A percentile compares a stretch with the other conserved stretches of the same genome.
Conservation (phyloP, 2,888 invertebrate species). For the Melieria crassipennis region DNA sequence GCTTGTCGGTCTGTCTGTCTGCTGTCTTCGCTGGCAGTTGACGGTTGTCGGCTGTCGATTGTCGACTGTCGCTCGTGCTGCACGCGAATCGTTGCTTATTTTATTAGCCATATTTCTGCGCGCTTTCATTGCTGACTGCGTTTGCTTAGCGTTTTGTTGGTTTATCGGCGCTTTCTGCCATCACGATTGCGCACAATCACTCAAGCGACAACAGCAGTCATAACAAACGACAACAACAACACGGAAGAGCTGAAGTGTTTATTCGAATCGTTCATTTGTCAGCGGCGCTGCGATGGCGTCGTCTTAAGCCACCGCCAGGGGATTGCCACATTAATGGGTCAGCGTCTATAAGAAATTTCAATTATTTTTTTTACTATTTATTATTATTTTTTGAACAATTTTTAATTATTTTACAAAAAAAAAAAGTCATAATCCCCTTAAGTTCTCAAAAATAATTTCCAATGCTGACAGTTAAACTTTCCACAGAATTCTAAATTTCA, state of each 20-base stretch:
- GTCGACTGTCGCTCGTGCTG: not conserved
- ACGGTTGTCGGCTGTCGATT: conserved; percentile 2
- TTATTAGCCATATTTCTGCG: conserved; percentile 29
- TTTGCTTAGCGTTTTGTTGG: conserved; percentile 11
- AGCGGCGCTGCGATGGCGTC: no score
- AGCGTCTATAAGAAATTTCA: not conserved
- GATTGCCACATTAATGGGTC: not conserved
- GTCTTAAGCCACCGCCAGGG: no score
- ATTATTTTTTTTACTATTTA: no score
- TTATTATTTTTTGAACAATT: no score
- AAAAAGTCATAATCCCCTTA: no score
- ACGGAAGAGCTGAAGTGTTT: not conserved
- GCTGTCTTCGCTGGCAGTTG: not conserved
- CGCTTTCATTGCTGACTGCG: conserved; percentile 4
- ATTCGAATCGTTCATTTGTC: no score
- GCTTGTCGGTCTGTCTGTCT: not conserved
- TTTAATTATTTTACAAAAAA: no score
- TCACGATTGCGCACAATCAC: conserved; percentile 7
- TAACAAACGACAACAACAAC: not conserved
- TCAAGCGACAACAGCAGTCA: not conserved
- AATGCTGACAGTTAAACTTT: no score
- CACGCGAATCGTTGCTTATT: not conserved
- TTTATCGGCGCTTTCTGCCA: conserved; percentile 10
- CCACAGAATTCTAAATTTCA: no score
- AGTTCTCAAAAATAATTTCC: no score